Conservation (phyloP, 2,888 invertebrate genomes). For the Pseudococcus jackbeardsleyi region DNA sequence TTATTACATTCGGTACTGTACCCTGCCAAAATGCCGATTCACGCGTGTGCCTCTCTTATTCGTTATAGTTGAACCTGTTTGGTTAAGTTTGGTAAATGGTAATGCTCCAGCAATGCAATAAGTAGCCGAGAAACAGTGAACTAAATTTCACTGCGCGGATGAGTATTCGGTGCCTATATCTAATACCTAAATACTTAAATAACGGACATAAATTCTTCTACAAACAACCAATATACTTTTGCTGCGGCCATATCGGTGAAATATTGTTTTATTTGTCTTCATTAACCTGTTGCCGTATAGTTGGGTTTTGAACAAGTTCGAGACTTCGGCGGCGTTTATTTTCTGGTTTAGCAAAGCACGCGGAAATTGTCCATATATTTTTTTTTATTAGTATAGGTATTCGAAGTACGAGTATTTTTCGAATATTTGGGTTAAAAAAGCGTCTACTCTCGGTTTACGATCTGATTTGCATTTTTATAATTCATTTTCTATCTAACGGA, state of each 20-base stretch:
- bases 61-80: constrained; percentile 21
- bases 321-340: neutral
- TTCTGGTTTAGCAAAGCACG: neutral
- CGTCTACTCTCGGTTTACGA: neutral
- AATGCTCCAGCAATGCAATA: constrained; percentile 20
- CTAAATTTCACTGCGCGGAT: neutral
- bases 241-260: neutral
- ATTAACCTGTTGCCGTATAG: constrained; percentile 19
- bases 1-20: neutral
- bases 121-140: constrained; percentile 28
- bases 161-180: neutral
- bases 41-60: neutral
- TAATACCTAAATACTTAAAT: neutral
- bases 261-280: constrained; percentile 43
- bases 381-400: neutral
- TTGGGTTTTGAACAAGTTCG: neutral
- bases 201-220: constrained; percentile 33
- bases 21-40: constrained; percentile 41
- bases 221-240: constrained; percentile 4
- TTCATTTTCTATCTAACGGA: constrained; percentile 43
- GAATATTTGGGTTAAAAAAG: constrained; percentile 47
- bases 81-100: constrained; percentile 14
- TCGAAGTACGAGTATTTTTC: neutral
- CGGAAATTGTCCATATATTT: neutral
- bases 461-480: constrained; percentile 43